Evolutionary conservation across 2,797 vertebrate species (phyloP).

Genomic region (Serranus cabrilla): DNA sequence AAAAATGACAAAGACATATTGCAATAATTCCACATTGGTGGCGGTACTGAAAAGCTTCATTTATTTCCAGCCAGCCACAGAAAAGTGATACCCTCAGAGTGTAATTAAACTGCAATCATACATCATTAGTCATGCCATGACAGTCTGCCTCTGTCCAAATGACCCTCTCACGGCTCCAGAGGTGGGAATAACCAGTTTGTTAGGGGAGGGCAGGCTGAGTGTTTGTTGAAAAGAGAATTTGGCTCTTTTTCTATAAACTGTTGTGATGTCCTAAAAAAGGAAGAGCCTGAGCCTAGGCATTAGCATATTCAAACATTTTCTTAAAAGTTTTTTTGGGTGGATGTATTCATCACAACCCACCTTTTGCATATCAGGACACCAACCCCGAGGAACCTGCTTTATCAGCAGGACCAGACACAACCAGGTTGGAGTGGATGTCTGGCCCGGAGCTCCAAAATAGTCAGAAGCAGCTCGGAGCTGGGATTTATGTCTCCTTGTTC

Average conservation of each 20-base stretch:
- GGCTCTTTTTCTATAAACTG: conserved; percentile 9
- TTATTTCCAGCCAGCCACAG: conserved; percentile 50
- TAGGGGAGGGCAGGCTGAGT: not conserved
- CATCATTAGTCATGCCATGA: conserved; percentile 76
- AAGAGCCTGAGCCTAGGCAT: not conserved
- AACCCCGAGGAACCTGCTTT: not conserved
- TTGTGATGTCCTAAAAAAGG: conserved; percentile 15
- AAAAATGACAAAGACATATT: conserved; percentile 57
- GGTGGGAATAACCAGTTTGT: conserved; percentile 23
- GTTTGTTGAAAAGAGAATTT: conserved; percentile 12
- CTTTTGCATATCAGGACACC: not conserved
- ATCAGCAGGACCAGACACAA: conserved; percentile 38
- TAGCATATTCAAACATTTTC: conserved; percentile 2
- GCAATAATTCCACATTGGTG: conserved; percentile 47
- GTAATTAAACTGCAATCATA: conserved; percentile 81
- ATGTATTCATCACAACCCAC: not conserved
- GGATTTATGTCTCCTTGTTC: conserved; percentile 9
- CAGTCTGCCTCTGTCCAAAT: conserved; percentile 59
- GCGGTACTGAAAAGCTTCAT: conserved; percentile 54
- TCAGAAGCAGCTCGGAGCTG: conserved; percentile 3
- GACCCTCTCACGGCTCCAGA: conserved; percentile 42
- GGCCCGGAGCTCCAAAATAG: not conserved
- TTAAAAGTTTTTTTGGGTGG: not conserved
- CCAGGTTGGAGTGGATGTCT: conserved; percentile 3
- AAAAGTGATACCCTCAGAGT: conserved; percentile 65